A percentile compares a stretch with the other conserved stretches of the same genome.
Evolutionary conservation across 2,888 invertebrate genomes (phyloP).

Genomic region (Epistrophe eligans): DNA sequence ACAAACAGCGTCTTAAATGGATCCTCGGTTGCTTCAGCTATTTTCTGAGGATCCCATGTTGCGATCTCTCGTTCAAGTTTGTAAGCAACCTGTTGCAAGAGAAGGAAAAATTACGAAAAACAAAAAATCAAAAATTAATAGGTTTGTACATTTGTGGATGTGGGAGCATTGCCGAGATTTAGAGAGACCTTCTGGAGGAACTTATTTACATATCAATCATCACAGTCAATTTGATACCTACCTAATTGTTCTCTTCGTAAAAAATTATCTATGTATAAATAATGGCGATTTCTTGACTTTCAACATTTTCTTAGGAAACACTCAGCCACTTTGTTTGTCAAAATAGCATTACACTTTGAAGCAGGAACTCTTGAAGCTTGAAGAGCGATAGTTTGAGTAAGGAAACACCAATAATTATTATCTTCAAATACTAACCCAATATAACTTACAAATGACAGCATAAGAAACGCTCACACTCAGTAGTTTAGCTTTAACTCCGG

Average conservation of each 20-base stretch:
- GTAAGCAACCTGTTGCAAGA: conserved; percentile 89
- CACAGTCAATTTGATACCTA: conserved; percentile 24
- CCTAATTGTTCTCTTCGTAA: conserved; percentile 4
- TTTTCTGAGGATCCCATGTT: conserved; percentile 95
- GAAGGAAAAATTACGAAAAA: conserved; percentile 38
- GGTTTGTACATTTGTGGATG: neutral
- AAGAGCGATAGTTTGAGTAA: neutral
- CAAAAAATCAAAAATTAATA: conserved; percentile 4
- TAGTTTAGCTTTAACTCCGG: conserved; percentile 31
- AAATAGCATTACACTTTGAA: neutral
- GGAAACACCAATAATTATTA: neutral
- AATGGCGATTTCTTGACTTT: neutral
- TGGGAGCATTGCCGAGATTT: conserved; percentile 31
- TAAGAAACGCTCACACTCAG: neutral
- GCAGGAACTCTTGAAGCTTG: neutral
- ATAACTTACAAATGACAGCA: conserved; percentile 2
- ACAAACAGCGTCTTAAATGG: conserved; percentile 99
- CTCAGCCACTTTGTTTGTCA: neutral
- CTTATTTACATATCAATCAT: neutral
- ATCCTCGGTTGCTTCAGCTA: conserved; percentile 92
- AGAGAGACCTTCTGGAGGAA: conserved; percentile 33
- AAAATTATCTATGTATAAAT: neutral
- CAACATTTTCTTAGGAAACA: neutral
- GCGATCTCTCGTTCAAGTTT: conserved; percentile 99
- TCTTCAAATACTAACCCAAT: conserved; percentile 24